Conservation (phyloP, 1,140 invertebrate species). For the Lasioglossum baleicum region DNA sequence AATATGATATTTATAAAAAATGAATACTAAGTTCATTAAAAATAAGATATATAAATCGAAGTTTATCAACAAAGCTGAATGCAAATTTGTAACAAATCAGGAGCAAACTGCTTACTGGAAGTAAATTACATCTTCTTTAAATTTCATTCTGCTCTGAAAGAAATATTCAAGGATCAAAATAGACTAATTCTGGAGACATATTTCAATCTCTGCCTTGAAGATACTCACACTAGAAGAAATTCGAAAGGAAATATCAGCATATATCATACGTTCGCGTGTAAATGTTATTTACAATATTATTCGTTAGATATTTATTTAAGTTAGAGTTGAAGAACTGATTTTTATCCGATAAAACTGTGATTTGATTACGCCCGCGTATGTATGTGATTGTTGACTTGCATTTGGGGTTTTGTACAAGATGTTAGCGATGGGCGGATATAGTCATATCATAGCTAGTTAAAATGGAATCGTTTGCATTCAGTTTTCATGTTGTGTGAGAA, state of each 20-base stretch:
- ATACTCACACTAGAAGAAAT: conserved; percentile 28
- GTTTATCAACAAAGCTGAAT: too few relatives aligned
- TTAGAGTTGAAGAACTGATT: conserved; percentile 60
- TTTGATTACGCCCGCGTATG: conserved; percentile 60
- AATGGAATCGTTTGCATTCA: conserved; percentile 69
- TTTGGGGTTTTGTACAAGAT: conserved; percentile 54
- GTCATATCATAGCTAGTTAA: conserved; percentile 75
- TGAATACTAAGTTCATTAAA: too few relatives aligned
- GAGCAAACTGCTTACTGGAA: not conserved
- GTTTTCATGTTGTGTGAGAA: conserved; percentile 54
- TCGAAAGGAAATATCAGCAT: conserved; percentile 8
- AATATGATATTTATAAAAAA: not conserved
- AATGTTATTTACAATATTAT: conserved; percentile 33
- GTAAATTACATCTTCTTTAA: not conserved
- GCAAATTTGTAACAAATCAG: too few relatives aligned
- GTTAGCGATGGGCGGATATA: conserved; percentile 75
- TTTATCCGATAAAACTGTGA: conserved; percentile 61
- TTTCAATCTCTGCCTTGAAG: not conserved
- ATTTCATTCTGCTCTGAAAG: conserved; percentile 1
- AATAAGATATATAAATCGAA: too few relatives aligned
- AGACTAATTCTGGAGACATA: not conserved
- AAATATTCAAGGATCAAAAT: not conserved
- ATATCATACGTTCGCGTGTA: conserved; percentile 19
- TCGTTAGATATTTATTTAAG: conserved; percentile 59
- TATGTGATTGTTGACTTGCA: conserved; percentile 42